A percentile compares a stretch with the other conserved stretches of the same genome.
Evolutionary conservation across 2,113 vertebrate genomes (phyloP).

Genomic region (Atherinomorus stipes): DNA sequence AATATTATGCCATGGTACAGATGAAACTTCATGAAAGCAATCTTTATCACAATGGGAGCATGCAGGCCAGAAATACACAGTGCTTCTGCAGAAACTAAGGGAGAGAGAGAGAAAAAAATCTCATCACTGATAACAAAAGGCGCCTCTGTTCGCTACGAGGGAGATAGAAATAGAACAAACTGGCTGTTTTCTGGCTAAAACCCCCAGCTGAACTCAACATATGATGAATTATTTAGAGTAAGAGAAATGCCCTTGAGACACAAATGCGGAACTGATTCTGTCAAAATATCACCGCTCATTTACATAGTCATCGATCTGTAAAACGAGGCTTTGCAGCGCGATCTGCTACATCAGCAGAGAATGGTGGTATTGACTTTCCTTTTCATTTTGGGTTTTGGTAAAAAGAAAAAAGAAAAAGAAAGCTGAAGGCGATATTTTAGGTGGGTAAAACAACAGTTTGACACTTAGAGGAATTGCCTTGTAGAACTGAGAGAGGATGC

Average conservation of each 20-base stretch:
- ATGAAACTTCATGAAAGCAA: slow-evolving; percentile 50
- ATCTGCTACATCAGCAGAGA: slow-evolving; percentile 10
- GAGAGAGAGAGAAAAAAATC: not conserved
- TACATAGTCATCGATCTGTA: slow-evolving; percentile 66
- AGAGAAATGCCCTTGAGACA: slow-evolving; percentile 45
- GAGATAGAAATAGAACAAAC: slow-evolving; percentile 47
- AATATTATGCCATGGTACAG: not conserved
- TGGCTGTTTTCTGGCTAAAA: slow-evolving; percentile 33
- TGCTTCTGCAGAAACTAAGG: slow-evolving; percentile 14
- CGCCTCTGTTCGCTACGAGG: slow-evolving; percentile 9
- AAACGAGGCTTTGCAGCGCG: slow-evolving; percentile 13
- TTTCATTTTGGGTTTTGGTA: slow-evolving; percentile 11
- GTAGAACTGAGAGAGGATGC: slow-evolving; percentile 1
- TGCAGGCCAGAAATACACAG: slow-evolving; percentile 36
- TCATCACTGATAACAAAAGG: slow-evolving; percentile 27
- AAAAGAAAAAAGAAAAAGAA: not conserved
- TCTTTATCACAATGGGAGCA: slow-evolving; percentile 47
- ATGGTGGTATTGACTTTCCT: slow-evolving; percentile 29
- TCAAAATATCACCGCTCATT: slow-evolving; percentile 61
- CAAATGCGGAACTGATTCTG: slow-evolving; percentile 45
- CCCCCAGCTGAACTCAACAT: slow-evolving; percentile 14
- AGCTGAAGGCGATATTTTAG: slow-evolving; percentile 1
- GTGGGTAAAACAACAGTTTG: slow-evolving; percentile 1
- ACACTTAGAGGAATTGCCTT: not conserved
- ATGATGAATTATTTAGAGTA: slow-evolving; percentile 47